Evolutionary conservation across 2,797 vertebrate genomes (phyloP).

Genomic region (Argyrosomus regius): DNA sequence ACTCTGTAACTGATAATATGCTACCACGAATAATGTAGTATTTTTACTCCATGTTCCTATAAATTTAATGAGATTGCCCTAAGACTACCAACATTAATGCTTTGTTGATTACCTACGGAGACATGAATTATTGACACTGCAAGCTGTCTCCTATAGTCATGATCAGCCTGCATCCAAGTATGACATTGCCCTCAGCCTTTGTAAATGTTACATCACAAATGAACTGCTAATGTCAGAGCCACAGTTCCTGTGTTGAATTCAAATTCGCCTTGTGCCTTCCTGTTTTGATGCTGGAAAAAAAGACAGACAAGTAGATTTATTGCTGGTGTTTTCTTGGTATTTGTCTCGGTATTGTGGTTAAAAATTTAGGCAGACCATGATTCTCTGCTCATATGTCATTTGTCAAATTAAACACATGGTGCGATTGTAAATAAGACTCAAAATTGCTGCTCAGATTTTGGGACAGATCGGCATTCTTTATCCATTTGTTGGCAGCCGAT

Average conservation of each 20-base stretch:
- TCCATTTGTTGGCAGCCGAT: constrained; percentile 49
- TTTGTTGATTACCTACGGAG: constrained; percentile 59
- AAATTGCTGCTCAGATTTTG: constrained; percentile 55
- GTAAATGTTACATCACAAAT: constrained; percentile 63
- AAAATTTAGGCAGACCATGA: constrained; percentile 3
- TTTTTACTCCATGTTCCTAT: constrained; percentile 36
- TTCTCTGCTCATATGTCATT: constrained; percentile 34
- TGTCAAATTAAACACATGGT: constrained; percentile 40
- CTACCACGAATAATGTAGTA: background rate
- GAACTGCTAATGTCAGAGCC: constrained; percentile 46
- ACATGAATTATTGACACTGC: constrained; percentile 79
- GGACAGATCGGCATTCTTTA: constrained; percentile 33
- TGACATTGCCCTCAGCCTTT: constrained; percentile 70
- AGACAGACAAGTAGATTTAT: constrained; percentile 28
- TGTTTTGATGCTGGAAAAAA: constrained; percentile 25
- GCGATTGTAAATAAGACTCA: constrained; percentile 41
- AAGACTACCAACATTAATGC: constrained; percentile 32
- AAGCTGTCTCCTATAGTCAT: constrained; percentile 72
- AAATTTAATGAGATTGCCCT: constrained; percentile 44
- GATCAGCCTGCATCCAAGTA: constrained; percentile 65
- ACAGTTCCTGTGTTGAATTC: constrained; percentile 24
- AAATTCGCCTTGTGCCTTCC: constrained; percentile 32
- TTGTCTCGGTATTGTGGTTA: constrained; percentile 30
- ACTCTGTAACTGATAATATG: constrained; percentile 3
- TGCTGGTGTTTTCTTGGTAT: constrained; percentile 25